Base-by-base conservation (phyloP, 2,113 vertebrate species). In the Seriola aureovittata region DNA sequence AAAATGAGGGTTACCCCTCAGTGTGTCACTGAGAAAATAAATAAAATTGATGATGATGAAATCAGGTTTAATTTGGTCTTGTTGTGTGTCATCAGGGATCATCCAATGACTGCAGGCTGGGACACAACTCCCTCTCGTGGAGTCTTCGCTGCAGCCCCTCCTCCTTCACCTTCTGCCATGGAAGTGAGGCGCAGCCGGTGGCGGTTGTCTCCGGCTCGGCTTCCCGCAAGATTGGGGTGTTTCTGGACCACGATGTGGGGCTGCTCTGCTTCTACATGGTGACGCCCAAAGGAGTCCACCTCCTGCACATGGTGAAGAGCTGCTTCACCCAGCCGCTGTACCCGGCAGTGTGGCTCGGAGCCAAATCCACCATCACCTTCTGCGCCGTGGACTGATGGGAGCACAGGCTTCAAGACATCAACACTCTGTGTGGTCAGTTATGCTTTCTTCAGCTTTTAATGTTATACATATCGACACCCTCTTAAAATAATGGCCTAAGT, bases 111-210 rank as follows among this genome's bases (percentile, higher is more conserved):
- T 75, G 67, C 81, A 16, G 76, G 68, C 94, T 96, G 55, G 95
- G 80, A 0, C 88, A 93, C 36, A 96, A 95, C 55, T 75, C 81
- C 8, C 2, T 57, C 77, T 96, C 94, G 3, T 95, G 95, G 94
- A 92, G 93, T 69, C 77, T 95, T 10, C 81, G 89, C 8, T 90
- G 91, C 90, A 92, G 89, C 0, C 83, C 91, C 3, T 95, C 95
- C 34, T 80, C 86, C 2, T 94, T 95, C 0, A 0, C 16, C n/a
- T 94, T 93, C 40, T 91, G 92, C 91, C 93, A 95, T 71, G 92
- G 91, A 2, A 93, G 93, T 58, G 78, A 75, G 0, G 68, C 65
- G 0, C 73, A 71, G 0, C 69, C 64, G 0, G 70, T 95, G 60
- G 91, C 78, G 29, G 75, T 73, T 0, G 71, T 69, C 2, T 46